Evolutionary conservation across 2,113 vertebrate species (phyloP), one percentile per base, ranked within the genome.

Genomic region (Macheiramphus alcinus): DNA sequence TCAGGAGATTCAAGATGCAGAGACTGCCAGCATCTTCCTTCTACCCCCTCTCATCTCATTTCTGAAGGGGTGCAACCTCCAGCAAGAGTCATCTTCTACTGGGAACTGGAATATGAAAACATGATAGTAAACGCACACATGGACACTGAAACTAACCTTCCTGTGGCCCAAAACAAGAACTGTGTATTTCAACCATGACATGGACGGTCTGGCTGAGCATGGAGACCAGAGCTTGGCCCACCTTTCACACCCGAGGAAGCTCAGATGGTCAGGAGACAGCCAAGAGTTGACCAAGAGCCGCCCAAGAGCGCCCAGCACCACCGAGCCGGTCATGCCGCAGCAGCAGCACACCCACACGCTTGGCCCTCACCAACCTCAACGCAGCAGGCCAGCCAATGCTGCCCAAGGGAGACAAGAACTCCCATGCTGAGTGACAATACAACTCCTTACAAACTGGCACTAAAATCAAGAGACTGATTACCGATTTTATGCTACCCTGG

Each of bases 291-390:
- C 22, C 58, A 43, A 72, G 58, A 53, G 38, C 31, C 2, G 0
- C 34, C 16, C 38, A 45, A 59, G 14, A 47, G 40, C 21, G 10
- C 59, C 29, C 0, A 6, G 58, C 0, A 1, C 45, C 0, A 2
- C 79, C 1, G 1, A 65, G 32, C 47, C 1, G 1, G 19, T 26
- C 3, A 3, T n/a, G 68, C 48, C 7, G 1, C 42, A 26, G 45
- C 71, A 45, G 48, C 34, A 52, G 38, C 67, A 17, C 43, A 53
- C 7, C 43, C 29, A 52, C 17, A 10, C 1, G 2, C 38, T n/a
- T 47, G 48, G 73, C 5, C n/a, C 40, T 67, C 66, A 20, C 23
- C 32, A 56, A 7, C 17, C 34, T 45, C 84, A 62, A 63, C 0
- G 0, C 27, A 62, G 48, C 20, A 25, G 47, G 47, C 12, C 72